A percentile compares a stretch with the other conserved stretches of the same genome.
These are phyloP conservation scores for Gonatopus flavifemur DNA, from an alignment of 1,140 invertebrate species.

Conservation along the genomic window DNA sequence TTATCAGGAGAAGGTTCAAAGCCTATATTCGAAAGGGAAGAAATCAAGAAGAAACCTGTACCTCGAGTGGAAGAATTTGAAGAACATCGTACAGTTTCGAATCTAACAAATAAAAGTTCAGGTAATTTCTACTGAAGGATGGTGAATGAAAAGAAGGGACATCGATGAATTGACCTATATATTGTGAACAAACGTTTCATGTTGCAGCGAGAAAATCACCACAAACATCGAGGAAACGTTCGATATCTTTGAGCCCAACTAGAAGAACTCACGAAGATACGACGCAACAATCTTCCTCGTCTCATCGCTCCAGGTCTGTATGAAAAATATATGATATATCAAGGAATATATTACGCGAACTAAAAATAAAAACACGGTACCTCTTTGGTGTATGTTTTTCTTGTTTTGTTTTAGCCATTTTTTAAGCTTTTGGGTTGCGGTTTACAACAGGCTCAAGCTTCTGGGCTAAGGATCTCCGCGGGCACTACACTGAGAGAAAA, in stretches of 20 bases:
- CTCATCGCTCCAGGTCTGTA: conserved; percentile 19
- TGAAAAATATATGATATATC: no score
- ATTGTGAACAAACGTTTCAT: conserved; percentile 14
- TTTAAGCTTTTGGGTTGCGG: no score
- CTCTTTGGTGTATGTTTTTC: no score
- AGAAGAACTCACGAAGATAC: no score
- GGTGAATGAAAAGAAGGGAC: no score
- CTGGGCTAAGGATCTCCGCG: no score
- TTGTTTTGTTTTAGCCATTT: no score
- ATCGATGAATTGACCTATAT: no score
- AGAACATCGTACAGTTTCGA: conserved; percentile 32
- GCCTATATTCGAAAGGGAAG: conserved; percentile 40
- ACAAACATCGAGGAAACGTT: conserved; percentile 12
- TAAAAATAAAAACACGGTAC: no score
- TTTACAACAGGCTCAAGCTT: no score
- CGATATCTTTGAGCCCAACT: conserved; percentile 11
- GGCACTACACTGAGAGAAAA: no score
- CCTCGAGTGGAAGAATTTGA: conserved; percentile 15
- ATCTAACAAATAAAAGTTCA: conserved; percentile 16
- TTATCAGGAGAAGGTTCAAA: conserved; percentile 34
- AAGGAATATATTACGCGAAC: no score
- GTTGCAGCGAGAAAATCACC: conserved; percentile 5
- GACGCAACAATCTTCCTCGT: conserved; percentile 2
- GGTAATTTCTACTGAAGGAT: conserved; percentile 22
- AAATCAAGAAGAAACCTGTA: conserved; percentile 23